A percentile compares a stretch with the other conserved stretches of the same genome.
These are phyloP conservation scores for Acrobasis repandana DNA, from an alignment of 2,888 invertebrate species.

Conservation along the genomic window DNA sequence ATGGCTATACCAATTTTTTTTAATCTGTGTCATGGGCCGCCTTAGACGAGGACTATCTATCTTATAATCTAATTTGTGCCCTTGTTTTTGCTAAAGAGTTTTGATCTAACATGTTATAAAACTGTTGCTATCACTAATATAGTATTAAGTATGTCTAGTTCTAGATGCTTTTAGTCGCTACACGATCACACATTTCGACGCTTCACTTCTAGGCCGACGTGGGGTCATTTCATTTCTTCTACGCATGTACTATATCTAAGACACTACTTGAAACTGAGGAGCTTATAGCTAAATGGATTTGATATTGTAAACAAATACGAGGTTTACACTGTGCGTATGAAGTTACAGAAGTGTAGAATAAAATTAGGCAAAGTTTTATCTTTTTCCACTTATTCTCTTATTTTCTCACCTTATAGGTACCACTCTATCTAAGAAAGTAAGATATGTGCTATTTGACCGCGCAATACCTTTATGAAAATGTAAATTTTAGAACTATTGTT, in stretches of 20 bases:
- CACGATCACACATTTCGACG: conserved; percentile 73
- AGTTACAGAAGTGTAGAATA: no score
- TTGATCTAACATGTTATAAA: background rate
- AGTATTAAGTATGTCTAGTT: conserved; percentile 30
- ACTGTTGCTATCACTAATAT: conserved; percentile 17
- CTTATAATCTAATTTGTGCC: no score
- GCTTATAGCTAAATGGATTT: background rate
- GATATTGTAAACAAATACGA: background rate
- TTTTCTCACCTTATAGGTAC: background rate
- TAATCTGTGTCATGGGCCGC: no score
- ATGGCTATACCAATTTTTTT: no score
- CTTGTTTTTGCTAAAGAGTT: no score
- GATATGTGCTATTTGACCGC: no score
- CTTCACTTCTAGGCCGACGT: conserved; percentile 44
- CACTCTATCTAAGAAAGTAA: no score
- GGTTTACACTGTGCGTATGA: background rate
- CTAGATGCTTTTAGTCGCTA: conserved; percentile 59
- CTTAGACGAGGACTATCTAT: no score
- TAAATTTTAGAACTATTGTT: background rate
- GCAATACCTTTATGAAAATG: background rate
- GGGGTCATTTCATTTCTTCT: conserved; percentile 31
- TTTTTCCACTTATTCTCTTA: background rate
- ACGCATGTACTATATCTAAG: conserved; percentile 25
- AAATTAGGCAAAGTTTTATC: background rate
- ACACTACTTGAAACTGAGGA: background rate